Percentiles rank a stretch among this genome's conserved stretches.
Conservation (phyloP, 1,140 invertebrate species). For the Oncopodura yosiiana region DNA sequence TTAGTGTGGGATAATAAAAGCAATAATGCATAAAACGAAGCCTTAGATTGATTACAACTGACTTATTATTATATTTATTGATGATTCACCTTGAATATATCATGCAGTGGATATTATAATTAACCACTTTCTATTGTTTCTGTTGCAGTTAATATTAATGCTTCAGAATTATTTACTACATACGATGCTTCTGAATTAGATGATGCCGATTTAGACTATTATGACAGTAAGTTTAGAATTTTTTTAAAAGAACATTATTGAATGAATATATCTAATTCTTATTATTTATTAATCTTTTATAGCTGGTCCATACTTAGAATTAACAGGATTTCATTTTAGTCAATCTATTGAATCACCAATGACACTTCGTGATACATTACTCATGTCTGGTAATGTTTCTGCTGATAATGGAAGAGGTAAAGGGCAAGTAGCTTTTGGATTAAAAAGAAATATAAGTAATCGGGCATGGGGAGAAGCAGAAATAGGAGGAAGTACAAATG, state of each 20-base stretch:
- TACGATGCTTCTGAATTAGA: slow-evolving; percentile 52
- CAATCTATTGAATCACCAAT: slow-evolving; percentile 89
- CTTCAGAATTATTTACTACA: slow-evolving; percentile 76
- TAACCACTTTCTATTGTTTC: slow-evolving; percentile 83
- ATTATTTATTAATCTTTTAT: slow-evolving; percentile 39
- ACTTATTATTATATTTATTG: too few relatives aligned
- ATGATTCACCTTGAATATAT: too few relatives aligned
- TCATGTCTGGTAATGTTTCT: slow-evolving; percentile 64
- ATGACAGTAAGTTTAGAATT: slow-evolving; percentile 19
- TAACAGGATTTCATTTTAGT: slow-evolving; percentile 79
- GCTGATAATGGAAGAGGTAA: slow-evolving; percentile 76
- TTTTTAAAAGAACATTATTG: background rate
- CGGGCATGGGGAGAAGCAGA: slow-evolving; percentile 28
- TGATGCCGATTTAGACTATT: slow-evolving; percentile 51
- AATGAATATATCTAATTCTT: background rate
- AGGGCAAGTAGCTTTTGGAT: slow-evolving; percentile 43
- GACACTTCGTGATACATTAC: slow-evolving; percentile 69
- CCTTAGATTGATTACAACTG: too few relatives aligned
- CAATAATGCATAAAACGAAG: slow-evolving; percentile 56
- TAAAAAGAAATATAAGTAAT: slow-evolving; percentile 21
- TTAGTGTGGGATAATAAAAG: slow-evolving; percentile 63
- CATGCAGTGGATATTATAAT: too few relatives aligned
- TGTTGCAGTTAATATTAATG: slow-evolving; percentile 79
- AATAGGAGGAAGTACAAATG: slow-evolving; percentile 30
- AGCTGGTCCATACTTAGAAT: slow-evolving; percentile 61